phyloP scores from a whole-genome alignment of 2,113 vertebrate species.

The Murina feae region DNA sequence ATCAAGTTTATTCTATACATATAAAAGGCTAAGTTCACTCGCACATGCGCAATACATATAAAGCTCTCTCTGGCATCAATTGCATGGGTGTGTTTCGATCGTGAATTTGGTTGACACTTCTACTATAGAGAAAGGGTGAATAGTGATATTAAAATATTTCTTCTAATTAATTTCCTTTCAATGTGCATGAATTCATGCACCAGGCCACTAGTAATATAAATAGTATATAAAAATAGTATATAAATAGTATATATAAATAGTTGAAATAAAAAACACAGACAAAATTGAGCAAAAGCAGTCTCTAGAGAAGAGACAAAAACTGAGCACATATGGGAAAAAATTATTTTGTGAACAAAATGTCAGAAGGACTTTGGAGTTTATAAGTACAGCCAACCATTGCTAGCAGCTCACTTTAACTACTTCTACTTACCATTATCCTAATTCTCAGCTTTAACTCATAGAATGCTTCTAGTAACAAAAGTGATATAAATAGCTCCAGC shows the following conservation, averaged over 20 bases:
- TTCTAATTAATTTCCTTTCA: no score
- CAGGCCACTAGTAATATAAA: background rate
- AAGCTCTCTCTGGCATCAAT: no score
- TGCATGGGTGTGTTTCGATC: no score
- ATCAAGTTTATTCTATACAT: no score
- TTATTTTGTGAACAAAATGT: background rate
- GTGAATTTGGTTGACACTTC: no score
- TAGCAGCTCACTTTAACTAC: background rate
- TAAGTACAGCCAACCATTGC: background rate
- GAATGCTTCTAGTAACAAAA: constrained; percentile 2
- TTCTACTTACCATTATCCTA: background rate
- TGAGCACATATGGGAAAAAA: background rate
- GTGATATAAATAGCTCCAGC: background rate
- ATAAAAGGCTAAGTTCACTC: no score
- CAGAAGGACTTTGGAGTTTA: background rate
- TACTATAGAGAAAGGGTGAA: no score
- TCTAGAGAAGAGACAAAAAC: background rate
- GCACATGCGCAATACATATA: no score
- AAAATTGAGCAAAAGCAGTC: background rate
- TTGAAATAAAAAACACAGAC: background rate
- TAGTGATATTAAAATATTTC: no score
- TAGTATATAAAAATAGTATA: background rate
- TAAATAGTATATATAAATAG: background rate
- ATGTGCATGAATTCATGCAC: no score
- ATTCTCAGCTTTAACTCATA: background rate